These are phyloP conservation scores for Allophyes oxyacanthae DNA, from an alignment of 2,888 invertebrate species.

Conservation along the genomic window DNA sequence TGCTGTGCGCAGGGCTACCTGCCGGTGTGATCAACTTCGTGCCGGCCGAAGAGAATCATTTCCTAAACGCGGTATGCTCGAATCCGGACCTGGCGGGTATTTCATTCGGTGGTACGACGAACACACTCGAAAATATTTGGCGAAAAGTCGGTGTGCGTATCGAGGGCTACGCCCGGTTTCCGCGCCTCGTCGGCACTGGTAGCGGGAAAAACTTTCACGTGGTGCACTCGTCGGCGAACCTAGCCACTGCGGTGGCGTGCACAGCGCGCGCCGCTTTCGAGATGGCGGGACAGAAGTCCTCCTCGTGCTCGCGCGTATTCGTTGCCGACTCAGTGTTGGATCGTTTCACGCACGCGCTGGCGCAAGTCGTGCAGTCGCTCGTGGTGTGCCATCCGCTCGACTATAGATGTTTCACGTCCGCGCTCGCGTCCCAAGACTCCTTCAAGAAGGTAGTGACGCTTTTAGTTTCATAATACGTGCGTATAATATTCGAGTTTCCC, in stretches of 20 bases:
- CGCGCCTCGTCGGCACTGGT: conserved; percentile 96
- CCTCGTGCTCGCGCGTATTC: conserved; percentile 97
- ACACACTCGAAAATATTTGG: conserved; percentile 96
- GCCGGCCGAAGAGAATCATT: conserved; percentile 96
- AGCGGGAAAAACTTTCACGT: conserved; percentile 99
- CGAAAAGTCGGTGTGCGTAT: conserved; percentile 95
- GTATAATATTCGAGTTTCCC: too few relatives aligned
- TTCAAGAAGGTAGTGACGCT: conserved; percentile 77
- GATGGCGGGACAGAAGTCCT: conserved; percentile 98
- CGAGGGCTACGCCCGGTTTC: conserved; percentile 93
- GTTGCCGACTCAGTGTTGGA: conserved; percentile 94
- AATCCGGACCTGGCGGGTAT: conserved; percentile 95
- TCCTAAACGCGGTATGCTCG: conserved; percentile 94
- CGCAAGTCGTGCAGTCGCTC: conserved; percentile 90
- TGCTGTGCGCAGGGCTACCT: conserved; percentile 97
- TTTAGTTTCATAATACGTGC: not conserved
- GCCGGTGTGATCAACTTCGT: conserved; percentile 97
- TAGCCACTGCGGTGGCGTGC: conserved; percentile 92
- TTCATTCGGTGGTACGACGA: conserved; percentile 98
- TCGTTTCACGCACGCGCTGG: conserved; percentile 73
- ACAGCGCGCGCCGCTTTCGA: conserved; percentile 96
- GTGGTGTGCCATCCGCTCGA: conserved; percentile 95
- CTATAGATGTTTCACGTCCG: conserved; percentile 93
- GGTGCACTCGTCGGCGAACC: conserved; percentile 95
- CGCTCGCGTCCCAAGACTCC: conserved; percentile 96